Percentiles rank a stretch among this genome's conserved stretches.
Evolutionary conservation across 2,888 invertebrate genomes (phyloP).

Genomic region (Lasioglossum leucozonium): DNA sequence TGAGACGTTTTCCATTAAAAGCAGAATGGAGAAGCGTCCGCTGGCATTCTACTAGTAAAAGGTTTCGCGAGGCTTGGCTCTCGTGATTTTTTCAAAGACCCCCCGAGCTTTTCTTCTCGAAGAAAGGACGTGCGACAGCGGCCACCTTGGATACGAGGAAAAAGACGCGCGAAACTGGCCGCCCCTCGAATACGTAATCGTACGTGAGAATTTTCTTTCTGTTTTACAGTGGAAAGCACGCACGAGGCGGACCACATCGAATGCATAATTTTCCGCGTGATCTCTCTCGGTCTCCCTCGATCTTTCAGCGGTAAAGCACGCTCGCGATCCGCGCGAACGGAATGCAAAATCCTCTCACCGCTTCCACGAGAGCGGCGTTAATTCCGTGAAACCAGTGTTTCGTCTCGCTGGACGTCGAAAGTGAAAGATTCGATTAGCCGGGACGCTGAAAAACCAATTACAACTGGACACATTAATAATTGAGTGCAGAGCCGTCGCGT

Average conservation of each 20-base stretch:
- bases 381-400: background rate
- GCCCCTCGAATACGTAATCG: background rate
- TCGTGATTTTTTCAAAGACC: background rate
- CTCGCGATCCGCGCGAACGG: background rate
- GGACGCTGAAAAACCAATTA: background rate
- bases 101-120: background rate
- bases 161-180: background rate
- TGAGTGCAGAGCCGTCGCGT: background rate
- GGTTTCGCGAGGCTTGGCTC: background rate
- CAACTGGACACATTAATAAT: slow-evolving; percentile 2
- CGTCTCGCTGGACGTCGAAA: background rate
- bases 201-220: background rate
- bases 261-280: slow-evolving; percentile 5
- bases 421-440: slow-evolving; percentile 16
- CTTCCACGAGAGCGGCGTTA: background rate
- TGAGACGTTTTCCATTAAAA: background rate
- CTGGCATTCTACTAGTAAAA: background rate
- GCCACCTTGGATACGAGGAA: slow-evolving; percentile 4
- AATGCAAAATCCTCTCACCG: slow-evolving; percentile 15
- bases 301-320: background rate
- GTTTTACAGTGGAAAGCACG: background rate
- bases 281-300: background rate
- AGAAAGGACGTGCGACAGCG: background rate
- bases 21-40: background rate
- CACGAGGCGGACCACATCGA: background rate